A percentile compares a stretch with the other conserved stretches of the same genome.
These are phyloP conservation scores for Cyrtonyx montezumae DNA, from an alignment of 2,113 vertebrate genomes.

Conservation along the genomic window DNA sequence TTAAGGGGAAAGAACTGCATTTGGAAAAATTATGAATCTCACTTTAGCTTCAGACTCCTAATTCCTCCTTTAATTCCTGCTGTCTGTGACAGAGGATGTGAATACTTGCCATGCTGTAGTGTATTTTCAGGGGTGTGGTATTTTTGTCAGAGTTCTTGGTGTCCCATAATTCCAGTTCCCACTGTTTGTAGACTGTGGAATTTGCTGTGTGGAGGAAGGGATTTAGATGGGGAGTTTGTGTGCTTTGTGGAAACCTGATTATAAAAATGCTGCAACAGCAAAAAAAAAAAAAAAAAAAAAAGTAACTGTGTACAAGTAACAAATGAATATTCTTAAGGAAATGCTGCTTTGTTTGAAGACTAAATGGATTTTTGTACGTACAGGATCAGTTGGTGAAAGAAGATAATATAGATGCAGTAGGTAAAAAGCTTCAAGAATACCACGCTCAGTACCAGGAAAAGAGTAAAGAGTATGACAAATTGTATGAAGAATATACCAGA, in stretches of 20 bases:
- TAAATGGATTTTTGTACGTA: constrained; percentile 38
- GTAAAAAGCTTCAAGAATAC: constrained; percentile 93
- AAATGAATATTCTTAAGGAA: constrained; percentile 2
- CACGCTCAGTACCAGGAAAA: constrained; percentile 94
- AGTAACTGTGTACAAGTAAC: neutral
- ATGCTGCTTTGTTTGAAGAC: constrained; percentile 37
- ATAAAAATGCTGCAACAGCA: neutral
- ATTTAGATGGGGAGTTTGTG: neutral
- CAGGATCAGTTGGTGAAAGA: constrained; percentile 89
- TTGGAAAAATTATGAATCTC: neutral
- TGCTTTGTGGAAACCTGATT: neutral
- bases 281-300: constrained; percentile 50
- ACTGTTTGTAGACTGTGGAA: neutral
- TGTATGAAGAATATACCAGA: constrained; percentile 94
- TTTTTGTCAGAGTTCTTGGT: neutral
- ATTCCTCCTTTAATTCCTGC: neutral
- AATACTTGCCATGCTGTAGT: neutral
- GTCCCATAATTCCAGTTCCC: neutral
- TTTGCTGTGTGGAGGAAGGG: neutral
- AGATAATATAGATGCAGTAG: constrained; percentile 91
- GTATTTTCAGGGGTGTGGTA: neutral
- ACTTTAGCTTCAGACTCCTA: neutral
- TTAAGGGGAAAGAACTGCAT: neutral
- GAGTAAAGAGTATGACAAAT: constrained; percentile 91
- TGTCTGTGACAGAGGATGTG: neutral